phyloP scores from a whole-genome alignment of 2,888 invertebrate genomes.

The Cynaeus angustus region DNA sequence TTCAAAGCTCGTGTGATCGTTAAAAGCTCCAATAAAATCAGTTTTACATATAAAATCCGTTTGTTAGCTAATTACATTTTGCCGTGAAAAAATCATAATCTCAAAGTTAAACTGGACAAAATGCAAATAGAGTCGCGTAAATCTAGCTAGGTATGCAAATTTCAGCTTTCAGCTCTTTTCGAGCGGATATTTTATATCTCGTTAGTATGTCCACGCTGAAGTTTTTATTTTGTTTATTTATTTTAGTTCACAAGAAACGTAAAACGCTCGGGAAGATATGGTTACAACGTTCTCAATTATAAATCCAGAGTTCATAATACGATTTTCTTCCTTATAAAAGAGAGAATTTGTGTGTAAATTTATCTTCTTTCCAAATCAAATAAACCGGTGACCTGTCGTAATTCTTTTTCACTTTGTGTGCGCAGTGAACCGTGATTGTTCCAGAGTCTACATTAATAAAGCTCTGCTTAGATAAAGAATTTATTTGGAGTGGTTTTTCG shows the following conservation, averaged over 20 bases:
- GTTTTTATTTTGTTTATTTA: constrained; percentile 26
- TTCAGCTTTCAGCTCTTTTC: constrained; percentile 3
- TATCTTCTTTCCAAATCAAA: constrained; percentile 35
- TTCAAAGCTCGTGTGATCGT: constrained; percentile 2
- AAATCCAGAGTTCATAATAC: constrained; percentile 19
- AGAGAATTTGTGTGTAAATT: constrained; percentile 33
- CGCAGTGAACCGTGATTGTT: constrained; percentile 36
- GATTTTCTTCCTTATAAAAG: constrained; percentile 16
- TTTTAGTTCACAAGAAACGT: neutral
- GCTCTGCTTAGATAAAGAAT: constrained; percentile 29
- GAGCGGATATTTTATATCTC: constrained; percentile 19
- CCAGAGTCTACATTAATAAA: constrained; percentile 42
- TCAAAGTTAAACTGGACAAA: constrained; percentile 14
- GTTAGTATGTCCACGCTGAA: constrained; percentile 2
- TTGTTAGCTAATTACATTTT: neutral
- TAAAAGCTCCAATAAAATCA: neutral
- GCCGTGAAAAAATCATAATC: neutral
- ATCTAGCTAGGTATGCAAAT: constrained; percentile 25
- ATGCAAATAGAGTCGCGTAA: constrained; percentile 20
- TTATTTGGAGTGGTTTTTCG: constrained; percentile 15
- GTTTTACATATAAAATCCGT: neutral
- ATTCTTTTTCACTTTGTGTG: constrained; percentile 44
- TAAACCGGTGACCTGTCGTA: constrained; percentile 40
- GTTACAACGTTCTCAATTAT: constrained; percentile 11
- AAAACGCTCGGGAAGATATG: constrained; percentile 1